A percentile compares a stretch with the other conserved stretches of the same genome.
Evolutionary conservation across 2,888 invertebrate genomes (phyloP).

Genomic region (Calliphora vomitoria): DNA sequence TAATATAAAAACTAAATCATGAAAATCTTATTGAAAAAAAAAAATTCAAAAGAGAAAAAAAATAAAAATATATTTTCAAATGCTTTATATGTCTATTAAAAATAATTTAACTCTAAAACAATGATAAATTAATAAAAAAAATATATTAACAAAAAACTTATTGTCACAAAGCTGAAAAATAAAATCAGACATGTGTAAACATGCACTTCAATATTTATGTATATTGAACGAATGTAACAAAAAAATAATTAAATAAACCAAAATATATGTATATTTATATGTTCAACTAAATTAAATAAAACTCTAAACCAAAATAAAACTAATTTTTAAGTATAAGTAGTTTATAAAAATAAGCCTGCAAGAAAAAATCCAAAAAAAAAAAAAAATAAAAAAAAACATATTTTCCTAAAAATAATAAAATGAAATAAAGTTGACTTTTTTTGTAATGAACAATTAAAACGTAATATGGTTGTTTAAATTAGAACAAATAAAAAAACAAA

Average conservation of each 20-base stretch:
- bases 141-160: not conserved
- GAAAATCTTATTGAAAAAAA: not conserved
- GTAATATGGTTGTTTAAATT: constrained; percentile 65
- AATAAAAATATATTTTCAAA: constrained; percentile 76
- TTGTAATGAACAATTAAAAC: constrained; percentile 37
- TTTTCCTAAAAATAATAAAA: constrained; percentile 58
- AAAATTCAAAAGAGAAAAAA: constrained; percentile 5
- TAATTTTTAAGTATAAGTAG: constrained; percentile 53
- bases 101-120: constrained; percentile 70
- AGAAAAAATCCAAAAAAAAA: constrained; percentile 34
- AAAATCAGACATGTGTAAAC: not conserved
- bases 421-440: constrained; percentile 44
- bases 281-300: constrained; percentile 40
- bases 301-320: constrained; percentile 43
- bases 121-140: not conserved
- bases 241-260: constrained; percentile 9
- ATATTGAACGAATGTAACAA: constrained; percentile 51
- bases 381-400: constrained; percentile 28
- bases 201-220: constrained; percentile 49
- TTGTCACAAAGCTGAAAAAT: constrained; percentile 18
- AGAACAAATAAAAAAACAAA: constrained; percentile 15
- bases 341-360: constrained; percentile 70
- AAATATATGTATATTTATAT: constrained; percentile 34
- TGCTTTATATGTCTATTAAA: constrained; percentile 82
- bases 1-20: constrained; percentile 58